Percentiles rank a stretch among this genome's conserved stretches.
These are phyloP conservation scores for Linurgus olivaceus DNA, from an alignment of 2,797 vertebrate species.

Conservation along the genomic window DNA sequence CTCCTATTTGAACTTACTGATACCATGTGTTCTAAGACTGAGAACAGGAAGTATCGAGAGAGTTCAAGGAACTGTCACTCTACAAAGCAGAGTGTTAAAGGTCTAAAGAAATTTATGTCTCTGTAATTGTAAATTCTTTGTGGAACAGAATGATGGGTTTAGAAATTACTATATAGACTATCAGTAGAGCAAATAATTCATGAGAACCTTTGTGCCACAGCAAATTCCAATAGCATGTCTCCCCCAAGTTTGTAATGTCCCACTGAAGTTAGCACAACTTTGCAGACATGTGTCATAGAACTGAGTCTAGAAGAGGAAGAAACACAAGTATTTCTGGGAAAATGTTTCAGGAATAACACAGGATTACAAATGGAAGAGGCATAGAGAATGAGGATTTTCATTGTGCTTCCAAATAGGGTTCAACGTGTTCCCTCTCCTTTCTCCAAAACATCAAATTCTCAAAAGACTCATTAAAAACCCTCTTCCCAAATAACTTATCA, in stretches of 20 bases:
- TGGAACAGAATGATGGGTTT: neutral
- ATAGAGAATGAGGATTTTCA: neutral
- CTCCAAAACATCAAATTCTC: neutral
- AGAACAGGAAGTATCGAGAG: neutral
- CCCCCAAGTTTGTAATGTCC: neutral
- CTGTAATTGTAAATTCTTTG: neutral
- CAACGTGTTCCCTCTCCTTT: neutral
- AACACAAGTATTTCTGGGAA: neutral
- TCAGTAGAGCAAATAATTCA: neutral
- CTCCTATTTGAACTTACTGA: neutral
- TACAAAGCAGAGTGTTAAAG: neutral
- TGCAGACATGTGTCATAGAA: neutral
- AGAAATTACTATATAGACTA: neutral
- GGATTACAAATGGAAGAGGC: neutral
- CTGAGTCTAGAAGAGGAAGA: neutral
- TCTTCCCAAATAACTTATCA: neutral
- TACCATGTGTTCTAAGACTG: neutral
- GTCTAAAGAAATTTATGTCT: neutral
- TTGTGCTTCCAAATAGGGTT: neutral
- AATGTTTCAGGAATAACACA: neutral
- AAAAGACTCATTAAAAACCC: neutral
- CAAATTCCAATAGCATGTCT: accelerated
- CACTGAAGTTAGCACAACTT: neutral
- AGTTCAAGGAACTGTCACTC: neutral
- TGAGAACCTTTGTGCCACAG: neutral